phyloP scores from a whole-genome alignment of 2,113 vertebrate species.

The Paratilapia polleni region DNA sequence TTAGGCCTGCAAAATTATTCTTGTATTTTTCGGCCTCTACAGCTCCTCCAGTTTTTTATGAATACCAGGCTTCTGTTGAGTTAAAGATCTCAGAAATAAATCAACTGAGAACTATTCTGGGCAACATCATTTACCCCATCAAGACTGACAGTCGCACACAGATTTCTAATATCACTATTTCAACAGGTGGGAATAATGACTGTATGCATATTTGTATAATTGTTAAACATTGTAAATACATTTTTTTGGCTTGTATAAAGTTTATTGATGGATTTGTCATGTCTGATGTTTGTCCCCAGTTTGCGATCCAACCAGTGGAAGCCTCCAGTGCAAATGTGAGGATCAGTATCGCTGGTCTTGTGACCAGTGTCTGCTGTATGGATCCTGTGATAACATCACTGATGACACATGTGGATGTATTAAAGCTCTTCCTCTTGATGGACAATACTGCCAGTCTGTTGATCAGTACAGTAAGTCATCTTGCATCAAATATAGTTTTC shows the following conservation, averaged over 20 bases:
- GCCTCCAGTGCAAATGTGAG: constrained; percentile 64
- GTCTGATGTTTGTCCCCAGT: constrained; percentile 11
- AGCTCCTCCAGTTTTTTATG: constrained; percentile 18
- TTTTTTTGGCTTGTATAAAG: too few species aligned
- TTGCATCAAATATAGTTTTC: too few species aligned
- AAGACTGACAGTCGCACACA: neutral
- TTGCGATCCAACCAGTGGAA: constrained; percentile 28
- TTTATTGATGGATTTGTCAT: neutral
- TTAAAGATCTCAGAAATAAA: constrained; percentile 44
- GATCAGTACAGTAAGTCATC: constrained; percentile 18
- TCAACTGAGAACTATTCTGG: constrained; percentile 27
- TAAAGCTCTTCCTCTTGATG: constrained; percentile 22
- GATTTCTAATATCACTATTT: constrained; percentile 18
- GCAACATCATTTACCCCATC: constrained; percentile 36
- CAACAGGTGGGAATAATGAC: constrained; percentile 44
- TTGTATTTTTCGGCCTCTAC: neutral
- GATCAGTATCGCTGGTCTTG: constrained; percentile 51
- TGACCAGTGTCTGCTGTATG: constrained; percentile 45
- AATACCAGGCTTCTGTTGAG: constrained; percentile 36
- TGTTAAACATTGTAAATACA: too few species aligned
- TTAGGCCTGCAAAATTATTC: neutral
- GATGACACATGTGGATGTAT: constrained; percentile 60
- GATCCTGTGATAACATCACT: constrained; percentile 48
- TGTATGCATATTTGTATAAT: too few species aligned
- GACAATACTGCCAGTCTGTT: constrained; percentile 19